These are phyloP conservation scores for Gryllus bimaculatus DNA, from an alignment of 1,140 invertebrate genomes.

Conservation along the genomic window DNA sequence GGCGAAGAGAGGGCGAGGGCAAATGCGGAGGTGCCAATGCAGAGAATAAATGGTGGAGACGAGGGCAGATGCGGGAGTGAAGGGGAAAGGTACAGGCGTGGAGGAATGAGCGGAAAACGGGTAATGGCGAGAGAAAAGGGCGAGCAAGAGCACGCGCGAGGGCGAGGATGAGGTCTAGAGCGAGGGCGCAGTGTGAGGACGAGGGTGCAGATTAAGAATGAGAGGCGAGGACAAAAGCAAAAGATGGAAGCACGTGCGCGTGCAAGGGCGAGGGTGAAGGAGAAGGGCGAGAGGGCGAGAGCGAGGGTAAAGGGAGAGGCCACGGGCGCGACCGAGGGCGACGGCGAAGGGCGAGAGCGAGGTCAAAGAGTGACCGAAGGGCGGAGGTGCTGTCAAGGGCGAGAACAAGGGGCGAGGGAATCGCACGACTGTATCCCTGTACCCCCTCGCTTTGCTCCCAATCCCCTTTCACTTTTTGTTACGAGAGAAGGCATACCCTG, in stretches of 20 bases:
- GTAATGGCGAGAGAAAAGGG: background rate
- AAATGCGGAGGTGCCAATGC: no score
- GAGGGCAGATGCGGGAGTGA: background rate
- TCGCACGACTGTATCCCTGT: no score
- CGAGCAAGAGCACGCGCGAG: background rate
- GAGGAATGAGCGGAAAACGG: background rate
- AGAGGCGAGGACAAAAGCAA: background rate
- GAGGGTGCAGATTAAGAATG: background rate
- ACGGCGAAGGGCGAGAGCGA: no score
- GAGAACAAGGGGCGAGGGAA: no score
- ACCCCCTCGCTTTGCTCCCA: no score
- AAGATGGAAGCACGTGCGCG: background rate
- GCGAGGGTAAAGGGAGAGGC: no score
- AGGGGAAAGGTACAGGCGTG: background rate
- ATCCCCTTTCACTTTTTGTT: no score
- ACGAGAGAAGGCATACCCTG: no score
- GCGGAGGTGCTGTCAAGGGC: no score
- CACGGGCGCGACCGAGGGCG: no score
- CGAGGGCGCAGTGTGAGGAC: background rate
- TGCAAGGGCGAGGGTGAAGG: background rate
- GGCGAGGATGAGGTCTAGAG: background rate
- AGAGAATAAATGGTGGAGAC: background rate
- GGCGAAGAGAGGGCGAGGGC: no score
- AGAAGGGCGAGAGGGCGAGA: background rate
- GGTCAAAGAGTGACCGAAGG: no score